Conservation (phyloP, 2,113 vertebrate species). For the Tyto alba region DNA sequence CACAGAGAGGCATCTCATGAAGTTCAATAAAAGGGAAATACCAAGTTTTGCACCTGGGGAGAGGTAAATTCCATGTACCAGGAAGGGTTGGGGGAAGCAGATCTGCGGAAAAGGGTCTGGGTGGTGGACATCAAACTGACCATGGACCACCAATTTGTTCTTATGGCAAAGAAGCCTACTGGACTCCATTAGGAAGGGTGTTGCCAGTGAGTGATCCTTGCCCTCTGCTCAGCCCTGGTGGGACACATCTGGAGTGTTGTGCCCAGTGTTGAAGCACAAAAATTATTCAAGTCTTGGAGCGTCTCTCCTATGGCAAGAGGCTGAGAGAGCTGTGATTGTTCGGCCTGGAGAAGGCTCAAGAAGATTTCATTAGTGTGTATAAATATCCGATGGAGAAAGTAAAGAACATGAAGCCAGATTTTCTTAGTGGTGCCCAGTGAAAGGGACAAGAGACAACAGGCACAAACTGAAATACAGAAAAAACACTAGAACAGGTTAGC, state of each 20-base stretch:
- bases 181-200: not conserved
- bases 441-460: not conserved
- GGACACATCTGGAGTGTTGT: not conserved
- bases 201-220: not conserved
- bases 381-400: not conserved
- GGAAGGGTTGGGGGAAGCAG: not conserved
- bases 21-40: not conserved
- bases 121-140: not conserved
- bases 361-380: not conserved
- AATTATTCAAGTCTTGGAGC: not conserved
- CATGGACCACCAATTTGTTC: not conserved
- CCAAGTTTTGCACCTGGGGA: not conserved
- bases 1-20: not conserved
- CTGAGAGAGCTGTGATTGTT: not conserved
- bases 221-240: not conserved
- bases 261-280: not conserved
- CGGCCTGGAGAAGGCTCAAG: not conserved
- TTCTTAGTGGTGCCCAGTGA: not conserved
- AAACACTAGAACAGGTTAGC: not conserved
- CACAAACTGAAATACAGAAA: not conserved
- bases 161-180: not conserved
- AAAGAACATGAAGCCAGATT: not conserved
- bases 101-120: not conserved
- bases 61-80: not conserved
- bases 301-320: not conserved